Evolutionary conservation across 2,797 vertebrate species (phyloP).

Genomic region (Cossypha niveicapilla): DNA sequence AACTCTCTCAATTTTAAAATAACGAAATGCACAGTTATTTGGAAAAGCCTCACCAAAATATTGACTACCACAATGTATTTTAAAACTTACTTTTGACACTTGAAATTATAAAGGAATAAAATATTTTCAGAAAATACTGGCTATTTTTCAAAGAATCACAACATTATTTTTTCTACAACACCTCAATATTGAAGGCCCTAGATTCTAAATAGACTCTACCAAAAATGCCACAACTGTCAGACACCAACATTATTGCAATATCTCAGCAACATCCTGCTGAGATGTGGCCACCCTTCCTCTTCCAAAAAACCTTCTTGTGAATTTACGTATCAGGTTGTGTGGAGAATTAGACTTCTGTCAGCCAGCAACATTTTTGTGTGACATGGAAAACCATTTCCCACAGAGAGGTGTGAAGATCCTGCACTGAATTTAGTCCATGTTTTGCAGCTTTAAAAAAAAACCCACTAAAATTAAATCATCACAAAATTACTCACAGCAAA

Average conservation of each 20-base stretch:
- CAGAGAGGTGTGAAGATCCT: not conserved
- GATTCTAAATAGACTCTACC: not conserved
- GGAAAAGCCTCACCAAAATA: too few relatives aligned
- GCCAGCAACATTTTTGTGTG: not conserved
- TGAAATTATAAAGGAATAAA: not conserved
- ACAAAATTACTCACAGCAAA: not conserved
- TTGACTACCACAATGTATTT: too few relatives aligned
- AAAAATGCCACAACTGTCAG: not conserved
- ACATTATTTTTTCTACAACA: not conserved
- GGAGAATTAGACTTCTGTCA: not conserved
- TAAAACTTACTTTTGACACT: not conserved
- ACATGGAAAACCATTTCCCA: not conserved
- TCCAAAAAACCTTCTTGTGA: not conserved
- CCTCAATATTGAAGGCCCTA: not conserved
- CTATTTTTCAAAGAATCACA: not conserved
- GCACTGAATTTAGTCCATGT: not conserved
- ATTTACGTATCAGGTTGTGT: not conserved
- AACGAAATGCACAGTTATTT: not conserved
- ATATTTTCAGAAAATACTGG: not conserved
- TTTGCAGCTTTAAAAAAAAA: not conserved
- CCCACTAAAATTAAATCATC: not conserved
- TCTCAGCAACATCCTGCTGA: not conserved
- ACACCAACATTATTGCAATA: not conserved
- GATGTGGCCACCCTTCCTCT: rapidly evolving
- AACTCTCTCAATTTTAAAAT: not conserved